Conservation (phyloP, 2,113 vertebrate genomes). For the Pyrgilauda ruficollis region DNA sequence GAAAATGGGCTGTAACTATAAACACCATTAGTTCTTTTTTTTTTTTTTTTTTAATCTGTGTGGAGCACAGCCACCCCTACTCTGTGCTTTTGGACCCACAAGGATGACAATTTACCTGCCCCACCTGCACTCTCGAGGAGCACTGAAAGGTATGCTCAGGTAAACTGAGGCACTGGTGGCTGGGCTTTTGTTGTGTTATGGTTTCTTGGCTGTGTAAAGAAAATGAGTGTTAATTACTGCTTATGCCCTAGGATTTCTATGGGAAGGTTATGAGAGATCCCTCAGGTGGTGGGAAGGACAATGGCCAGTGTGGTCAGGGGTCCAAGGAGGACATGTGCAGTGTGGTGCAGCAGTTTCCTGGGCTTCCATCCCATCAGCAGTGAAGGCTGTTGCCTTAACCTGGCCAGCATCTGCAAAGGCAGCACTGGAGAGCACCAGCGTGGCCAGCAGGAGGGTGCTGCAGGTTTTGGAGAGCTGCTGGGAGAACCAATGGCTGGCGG, state of each 20-base stretch:
- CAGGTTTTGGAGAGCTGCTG: neutral
- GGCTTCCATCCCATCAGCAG: neutral
- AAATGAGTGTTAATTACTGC: neutral
- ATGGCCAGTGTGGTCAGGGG: neutral
- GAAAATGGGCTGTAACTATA: slow-evolving; percentile 16
- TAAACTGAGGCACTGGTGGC: neutral
- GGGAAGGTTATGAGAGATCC: neutral
- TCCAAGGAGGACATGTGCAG: neutral
- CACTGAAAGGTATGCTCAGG: neutral
- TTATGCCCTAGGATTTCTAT: neutral
- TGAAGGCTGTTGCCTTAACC: neutral
- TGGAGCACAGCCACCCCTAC: neutral
- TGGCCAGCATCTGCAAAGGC: neutral
- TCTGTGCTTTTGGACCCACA: neutral
- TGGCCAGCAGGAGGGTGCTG: neutral
- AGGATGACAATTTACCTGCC: neutral
- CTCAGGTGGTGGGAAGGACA: neutral
- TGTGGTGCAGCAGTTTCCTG: neutral
- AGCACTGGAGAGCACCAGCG: fast-evolving
- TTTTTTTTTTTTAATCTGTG: neutral
- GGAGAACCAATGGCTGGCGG: neutral
- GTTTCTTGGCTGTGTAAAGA: neutral
- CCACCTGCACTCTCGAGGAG: neutral
- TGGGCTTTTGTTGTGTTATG: neutral
- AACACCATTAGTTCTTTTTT: slow-evolving; percentile 13